Evolutionary conservation across 1,140 invertebrate species (phyloP).

Genomic region (Adoxophyes honmai): DNA sequence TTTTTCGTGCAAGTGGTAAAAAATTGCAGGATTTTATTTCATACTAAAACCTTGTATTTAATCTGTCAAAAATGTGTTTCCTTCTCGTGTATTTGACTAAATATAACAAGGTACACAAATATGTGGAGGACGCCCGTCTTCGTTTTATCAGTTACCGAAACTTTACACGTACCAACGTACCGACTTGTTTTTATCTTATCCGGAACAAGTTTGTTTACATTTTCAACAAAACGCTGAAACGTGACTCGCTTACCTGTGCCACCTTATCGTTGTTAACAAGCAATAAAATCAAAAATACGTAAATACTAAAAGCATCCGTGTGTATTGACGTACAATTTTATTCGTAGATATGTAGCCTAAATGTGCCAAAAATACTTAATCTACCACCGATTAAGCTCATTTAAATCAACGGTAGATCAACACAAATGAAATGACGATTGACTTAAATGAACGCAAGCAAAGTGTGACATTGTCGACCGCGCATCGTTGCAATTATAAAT

Average conservation of each 20-base stretch:
- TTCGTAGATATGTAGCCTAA: not conserved
- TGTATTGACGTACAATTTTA: not conserved
- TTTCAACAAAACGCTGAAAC: constrained; percentile 67
- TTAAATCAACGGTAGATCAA: not conserved
- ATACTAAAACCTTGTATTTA: not conserved
- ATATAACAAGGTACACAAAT: constrained; percentile 1
- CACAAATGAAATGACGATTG: constrained; percentile 34
- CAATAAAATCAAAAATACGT: constrained; percentile 62
- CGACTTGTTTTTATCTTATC: constrained; percentile 68
- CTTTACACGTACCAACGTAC: constrained; percentile 21
- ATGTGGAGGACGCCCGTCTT: constrained; percentile 11
- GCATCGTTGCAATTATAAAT: constrained; percentile 75
- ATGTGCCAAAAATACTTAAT: not conserved
- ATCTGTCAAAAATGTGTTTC: not conserved
- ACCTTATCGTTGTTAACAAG: constrained; percentile 66
- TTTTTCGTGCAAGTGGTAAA: too few species aligned
- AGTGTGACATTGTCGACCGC: constrained; percentile 60
- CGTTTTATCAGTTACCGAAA: constrained; percentile 28
- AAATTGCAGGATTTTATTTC: too few species aligned
- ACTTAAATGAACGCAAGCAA: constrained; percentile 46
- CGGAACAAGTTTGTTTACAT: constrained; percentile 73
- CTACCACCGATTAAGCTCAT: not conserved
- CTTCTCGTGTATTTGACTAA: not conserved
- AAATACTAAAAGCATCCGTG: constrained; percentile 11
- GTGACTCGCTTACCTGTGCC: constrained; percentile 58